Evolutionary conservation across 1,140 invertebrate species (phyloP).

Genomic region (Drosophila asahinai): DNA sequence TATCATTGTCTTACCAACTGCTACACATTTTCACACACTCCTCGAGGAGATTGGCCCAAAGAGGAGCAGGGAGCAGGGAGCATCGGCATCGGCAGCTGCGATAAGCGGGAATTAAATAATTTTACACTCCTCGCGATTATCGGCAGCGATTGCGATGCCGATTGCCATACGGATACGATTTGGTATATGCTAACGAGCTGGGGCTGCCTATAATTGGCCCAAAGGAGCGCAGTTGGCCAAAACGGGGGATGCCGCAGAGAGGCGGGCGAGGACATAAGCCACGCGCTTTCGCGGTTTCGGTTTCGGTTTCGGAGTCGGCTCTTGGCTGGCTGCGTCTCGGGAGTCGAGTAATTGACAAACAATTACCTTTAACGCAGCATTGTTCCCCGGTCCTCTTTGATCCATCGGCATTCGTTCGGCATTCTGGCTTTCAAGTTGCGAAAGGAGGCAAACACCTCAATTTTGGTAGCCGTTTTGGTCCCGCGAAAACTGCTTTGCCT

Average conservation of each 20-base stretch:
- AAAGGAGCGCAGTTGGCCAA: slow-evolving; percentile 21
- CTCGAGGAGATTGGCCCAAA: slow-evolving; percentile 1
- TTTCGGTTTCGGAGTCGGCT: slow-evolving; percentile 1
- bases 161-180: slow-evolving; percentile 77
- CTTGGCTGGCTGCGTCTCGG: slow-evolving; percentile 52
- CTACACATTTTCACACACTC: slow-evolving; percentile 79
- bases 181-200: slow-evolving; percentile 82
- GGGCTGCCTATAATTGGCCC: slow-evolving; percentile 76
- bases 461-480: slow-evolving; percentile 63
- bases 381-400: slow-evolving; percentile 72
- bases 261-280: slow-evolving; percentile 32
- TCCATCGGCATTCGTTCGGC: slow-evolving; percentile 70
- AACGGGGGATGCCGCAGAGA: slow-evolving; percentile 5
- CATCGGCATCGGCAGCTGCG: slow-evolving; percentile 51
- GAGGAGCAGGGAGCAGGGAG: background rate
- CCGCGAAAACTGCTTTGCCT: slow-evolving; percentile 65
- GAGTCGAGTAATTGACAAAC: slow-evolving; percentile 84
- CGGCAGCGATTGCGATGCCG: slow-evolving; percentile 72
- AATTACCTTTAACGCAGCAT: slow-evolving; percentile 84
- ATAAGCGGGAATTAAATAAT: slow-evolving; percentile 83
- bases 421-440: slow-evolving; percentile 73
- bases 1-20: slow-evolving; percentile 75
- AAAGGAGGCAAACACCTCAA: slow-evolving; percentile 75
- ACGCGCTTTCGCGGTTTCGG: slow-evolving; percentile 54
- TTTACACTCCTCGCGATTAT: slow-evolving; percentile 82